Conservation (phyloP, 35 echinoderm and acorn worm genomes). For the Heliocidaris tuberculata region DNA sequence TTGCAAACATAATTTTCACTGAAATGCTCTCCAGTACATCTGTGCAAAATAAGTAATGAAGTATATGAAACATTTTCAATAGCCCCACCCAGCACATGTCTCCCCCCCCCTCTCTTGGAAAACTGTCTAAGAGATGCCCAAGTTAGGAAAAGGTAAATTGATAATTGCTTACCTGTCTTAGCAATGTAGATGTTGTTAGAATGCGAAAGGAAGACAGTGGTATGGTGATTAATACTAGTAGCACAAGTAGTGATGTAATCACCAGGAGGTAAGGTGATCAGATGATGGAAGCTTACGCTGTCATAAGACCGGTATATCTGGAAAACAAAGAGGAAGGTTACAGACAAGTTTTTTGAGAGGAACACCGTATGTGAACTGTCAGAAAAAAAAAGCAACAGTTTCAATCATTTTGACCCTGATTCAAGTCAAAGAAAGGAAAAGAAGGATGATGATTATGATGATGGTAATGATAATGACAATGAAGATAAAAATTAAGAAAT, state of each 20-base stretch:
- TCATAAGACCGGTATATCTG: constrained; percentile 18
- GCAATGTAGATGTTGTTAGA: constrained; percentile 10
- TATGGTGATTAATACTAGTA: neutral
- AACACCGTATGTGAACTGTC: no score
- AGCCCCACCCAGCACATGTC: neutral
- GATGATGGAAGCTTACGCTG: neutral
- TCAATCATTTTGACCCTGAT: no score
- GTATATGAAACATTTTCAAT: no score
- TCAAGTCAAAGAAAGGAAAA: no score
- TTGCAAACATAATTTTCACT: no score
- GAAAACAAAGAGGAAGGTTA: neutral
- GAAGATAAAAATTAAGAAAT: no score
- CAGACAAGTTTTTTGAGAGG: neutral
- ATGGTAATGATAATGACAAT: no score
- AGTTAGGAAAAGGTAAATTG: neutral
- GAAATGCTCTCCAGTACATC: no score
- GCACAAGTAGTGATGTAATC: constrained; percentile 24
- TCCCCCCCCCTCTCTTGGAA: neutral
- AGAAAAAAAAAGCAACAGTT: no score
- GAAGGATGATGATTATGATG: no score
- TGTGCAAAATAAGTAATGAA: no score
- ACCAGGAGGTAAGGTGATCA: constrained; percentile 7
- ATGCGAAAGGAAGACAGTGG: neutral
- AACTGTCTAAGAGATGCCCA: neutral
- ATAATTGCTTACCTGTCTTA: neutral